Evolutionary conservation across 2,797 vertebrate species (phyloP), one percentile per base, ranked within the genome.

Genomic region (Epinephelus awoara): DNA sequence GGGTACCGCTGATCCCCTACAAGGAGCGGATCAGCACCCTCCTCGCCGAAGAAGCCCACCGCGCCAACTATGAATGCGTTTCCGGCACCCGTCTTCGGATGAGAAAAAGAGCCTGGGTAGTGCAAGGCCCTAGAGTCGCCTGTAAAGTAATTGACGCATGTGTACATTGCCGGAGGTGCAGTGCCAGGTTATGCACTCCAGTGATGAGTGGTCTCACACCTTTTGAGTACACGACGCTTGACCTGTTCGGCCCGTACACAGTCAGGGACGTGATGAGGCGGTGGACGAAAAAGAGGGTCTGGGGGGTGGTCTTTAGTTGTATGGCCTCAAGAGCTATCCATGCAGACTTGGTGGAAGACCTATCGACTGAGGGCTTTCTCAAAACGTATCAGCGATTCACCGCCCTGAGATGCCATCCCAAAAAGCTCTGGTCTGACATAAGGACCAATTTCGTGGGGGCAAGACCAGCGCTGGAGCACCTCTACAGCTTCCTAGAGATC

Each of bases 251-350:
- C n/a, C 65, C 49, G 0, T 67, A 51, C 19, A 23, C 18, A 40
- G 29, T 52, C n/a, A 67, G 27, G 34, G 65, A 67, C 5, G 34
- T 2, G 23, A 29, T 67, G 11, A 67, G 12, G 19, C 27, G 29
- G 34, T 18, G 13, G 2, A 54, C n/a, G 4, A 40, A n/a, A 13
- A 67, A 17, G 8, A 67, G 25, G 14, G 34, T 67, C 50, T 18
- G 29, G 50, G 65, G 34, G 8, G 4, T 42, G 27, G 50, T 42
- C 9, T 67, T 67, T 14, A 23, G 65, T 25, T 67, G 65, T 8
- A 54, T 67, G 65, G 65, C 65, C 61, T 63, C 44, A 12, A 58
- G 42, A 27, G 65, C n/a, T 0, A 40, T 51, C 34, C 65, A 51
- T 23, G 29, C 50, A 10, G 65, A 67, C 54, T 27, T 47, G 61